Conservation (phyloP, 1,140 invertebrate genomes). For the Agrypnia vestita region DNA sequence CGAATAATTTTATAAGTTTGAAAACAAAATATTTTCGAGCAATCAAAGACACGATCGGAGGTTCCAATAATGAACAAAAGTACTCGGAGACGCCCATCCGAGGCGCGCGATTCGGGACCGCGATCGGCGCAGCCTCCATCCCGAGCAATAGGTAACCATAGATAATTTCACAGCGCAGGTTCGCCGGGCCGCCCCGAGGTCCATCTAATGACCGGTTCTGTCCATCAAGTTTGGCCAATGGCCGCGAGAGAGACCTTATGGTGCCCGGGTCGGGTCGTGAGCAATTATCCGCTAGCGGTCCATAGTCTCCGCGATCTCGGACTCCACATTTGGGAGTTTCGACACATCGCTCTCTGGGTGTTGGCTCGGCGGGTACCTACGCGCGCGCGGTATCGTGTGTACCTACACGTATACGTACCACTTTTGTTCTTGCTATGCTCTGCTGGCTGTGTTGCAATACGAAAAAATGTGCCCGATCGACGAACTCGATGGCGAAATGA, state of each 20-base stretch:
- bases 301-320: conserved; percentile 20
- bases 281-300: conserved; percentile 49
- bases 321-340: conserved; percentile 30
- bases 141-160: conserved; percentile 54
- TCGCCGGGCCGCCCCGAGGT: conserved; percentile 52
- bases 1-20: too few species aligned
- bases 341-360: conserved; percentile 6
- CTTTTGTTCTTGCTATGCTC: conserved; percentile 7
- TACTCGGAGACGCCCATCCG: conserved; percentile 15
- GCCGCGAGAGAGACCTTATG: conserved; percentile 49
- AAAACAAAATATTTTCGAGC: too few species aligned
- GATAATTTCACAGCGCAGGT: conserved; percentile 59
- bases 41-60: too few species aligned
- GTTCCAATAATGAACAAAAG: too few species aligned
- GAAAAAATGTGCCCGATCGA: conserved; percentile 7
- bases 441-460: conserved; percentile 7
- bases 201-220: conserved; percentile 57
- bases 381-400: not conserved
- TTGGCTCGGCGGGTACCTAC: not conserved
- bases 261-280: conserved; percentile 53
- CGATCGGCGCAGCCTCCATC: not conserved
- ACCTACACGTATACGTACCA: not conserved
- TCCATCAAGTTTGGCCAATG: conserved; percentile 59
- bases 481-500: conserved; percentile 24
- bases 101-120: conserved; percentile 24